A percentile compares a stretch with the other conserved stretches of the same genome.
phyloP scores from a whole-genome alignment of 2,888 invertebrate genomes.

The Polymixis flavicincta region DNA sequence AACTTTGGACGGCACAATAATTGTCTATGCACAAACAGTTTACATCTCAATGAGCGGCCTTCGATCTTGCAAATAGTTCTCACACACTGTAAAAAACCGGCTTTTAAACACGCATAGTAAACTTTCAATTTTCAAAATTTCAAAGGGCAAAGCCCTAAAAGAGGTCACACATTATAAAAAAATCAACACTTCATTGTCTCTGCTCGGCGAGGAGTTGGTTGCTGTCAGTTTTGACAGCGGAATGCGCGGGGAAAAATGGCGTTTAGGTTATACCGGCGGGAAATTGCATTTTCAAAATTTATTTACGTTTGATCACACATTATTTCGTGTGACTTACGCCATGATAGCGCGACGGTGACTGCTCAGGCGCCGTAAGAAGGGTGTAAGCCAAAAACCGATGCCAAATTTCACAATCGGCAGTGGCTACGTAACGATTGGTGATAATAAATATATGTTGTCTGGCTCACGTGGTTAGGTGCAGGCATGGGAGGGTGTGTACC shows the following conservation, averaged over 20 bases:
- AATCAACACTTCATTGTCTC: slow-evolving; percentile 54
- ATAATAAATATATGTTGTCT: slow-evolving; percentile 25
- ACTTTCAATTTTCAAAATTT: slow-evolving; percentile 54
- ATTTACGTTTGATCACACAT: slow-evolving; percentile 37
- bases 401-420: slow-evolving; percentile 85
- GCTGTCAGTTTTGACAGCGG: slow-evolving; percentile 68
- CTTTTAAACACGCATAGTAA: slow-evolving; percentile 47
- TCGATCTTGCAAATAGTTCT: slow-evolving; percentile 58
- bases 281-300: slow-evolving; percentile 75
- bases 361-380: slow-evolving; percentile 66
- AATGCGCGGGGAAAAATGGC: slow-evolving; percentile 67
- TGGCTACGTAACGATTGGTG: slow-evolving; percentile 48
- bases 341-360: slow-evolving; percentile 71
- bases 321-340: slow-evolving; percentile 59
- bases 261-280: slow-evolving; percentile 75
- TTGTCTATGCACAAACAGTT: slow-evolving; percentile 59
- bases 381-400: slow-evolving; percentile 80
- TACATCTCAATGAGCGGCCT: slow-evolving; percentile 68
- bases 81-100: slow-evolving; percentile 61
- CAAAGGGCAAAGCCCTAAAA: slow-evolving; percentile 53
- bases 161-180: slow-evolving; percentile 42
- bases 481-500: slow-evolving; percentile 14
- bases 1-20: slow-evolving; percentile 71
- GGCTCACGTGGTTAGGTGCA: slow-evolving; percentile 35
- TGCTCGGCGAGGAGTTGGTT: slow-evolving; percentile 55